phyloP scores from a whole-genome alignment of 2,113 vertebrate species.

The Vulpes vulpes region DNA sequence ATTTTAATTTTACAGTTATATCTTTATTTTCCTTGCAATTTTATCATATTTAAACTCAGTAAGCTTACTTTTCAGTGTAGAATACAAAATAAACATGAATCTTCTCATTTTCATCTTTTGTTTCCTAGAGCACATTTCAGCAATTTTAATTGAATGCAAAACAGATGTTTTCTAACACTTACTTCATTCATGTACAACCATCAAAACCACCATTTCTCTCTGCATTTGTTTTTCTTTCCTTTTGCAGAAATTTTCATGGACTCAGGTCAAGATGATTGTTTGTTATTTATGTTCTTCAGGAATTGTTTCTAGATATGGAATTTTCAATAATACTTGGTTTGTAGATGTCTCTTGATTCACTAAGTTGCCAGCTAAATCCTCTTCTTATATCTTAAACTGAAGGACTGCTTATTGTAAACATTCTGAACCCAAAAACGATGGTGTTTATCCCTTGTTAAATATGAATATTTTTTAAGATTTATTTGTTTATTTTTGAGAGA shows the following conservation, averaged over 20 bases:
- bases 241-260: neutral
- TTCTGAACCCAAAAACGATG: neutral
- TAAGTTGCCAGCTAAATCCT: neutral
- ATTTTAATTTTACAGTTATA: conserved; percentile 38
- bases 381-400: neutral
- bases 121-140: neutral
- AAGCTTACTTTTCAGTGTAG: neutral
- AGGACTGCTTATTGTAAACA: neutral
- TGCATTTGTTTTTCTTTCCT: neutral
- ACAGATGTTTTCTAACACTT: neutral
- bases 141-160: neutral
- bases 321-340: neutral
- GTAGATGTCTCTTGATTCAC: neutral
- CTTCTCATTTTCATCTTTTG: conserved; percentile 23
- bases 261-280: neutral
- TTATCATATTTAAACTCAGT: neutral
- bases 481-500: neutral
- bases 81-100: neutral
- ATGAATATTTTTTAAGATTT: neutral
- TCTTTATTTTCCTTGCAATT: conserved; percentile 34
- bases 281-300: neutral
- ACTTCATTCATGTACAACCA: neutral
- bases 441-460: neutral
- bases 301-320: neutral
- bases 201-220: neutral